Percentiles rank a stretch among this genome's conserved stretches.
Evolutionary conservation across 2,888 invertebrate genomes (phyloP).

Genomic region (Tanypteryx hageni): DNA sequence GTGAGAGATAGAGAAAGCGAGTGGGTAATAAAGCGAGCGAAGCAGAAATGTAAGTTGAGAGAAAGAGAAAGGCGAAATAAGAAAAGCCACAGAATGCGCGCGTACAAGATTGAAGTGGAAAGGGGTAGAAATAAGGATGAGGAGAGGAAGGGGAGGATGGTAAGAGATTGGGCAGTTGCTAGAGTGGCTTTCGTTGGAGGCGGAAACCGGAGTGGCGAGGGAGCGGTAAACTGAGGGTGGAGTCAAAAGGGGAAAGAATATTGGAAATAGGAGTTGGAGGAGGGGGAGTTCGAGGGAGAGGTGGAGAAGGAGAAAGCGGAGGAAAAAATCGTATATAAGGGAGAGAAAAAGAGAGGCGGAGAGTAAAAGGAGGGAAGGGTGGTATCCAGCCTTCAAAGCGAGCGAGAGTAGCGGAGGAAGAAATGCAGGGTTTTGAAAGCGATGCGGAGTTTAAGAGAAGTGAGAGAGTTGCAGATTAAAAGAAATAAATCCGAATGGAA

Average conservation of each 20-base stretch:
- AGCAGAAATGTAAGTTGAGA: background rate
- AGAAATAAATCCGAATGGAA: too few relatives aligned
- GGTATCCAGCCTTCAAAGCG: too few relatives aligned
- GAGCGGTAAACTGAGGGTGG: background rate
- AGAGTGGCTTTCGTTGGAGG: background rate
- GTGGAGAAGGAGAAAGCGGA: background rate
- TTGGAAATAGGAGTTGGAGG: background rate
- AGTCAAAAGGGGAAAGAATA: background rate
- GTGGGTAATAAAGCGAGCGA: background rate
- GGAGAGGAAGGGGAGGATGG: background rate
- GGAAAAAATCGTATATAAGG: too few relatives aligned
- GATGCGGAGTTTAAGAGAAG: background rate
- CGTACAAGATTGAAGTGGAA: background rate
- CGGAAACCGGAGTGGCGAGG: background rate
- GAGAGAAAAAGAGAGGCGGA: too few relatives aligned
- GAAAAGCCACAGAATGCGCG: background rate
- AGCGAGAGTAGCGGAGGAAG: background rate
- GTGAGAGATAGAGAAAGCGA: background rate
- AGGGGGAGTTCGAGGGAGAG: background rate
- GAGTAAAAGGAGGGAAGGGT: too few relatives aligned
- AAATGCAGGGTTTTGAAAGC: background rate
- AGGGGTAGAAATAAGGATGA: background rate
- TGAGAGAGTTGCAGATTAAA: background rate
- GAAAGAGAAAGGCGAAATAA: slow-evolving; percentile 4
- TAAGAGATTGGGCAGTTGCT: background rate